phyloP scores from a whole-genome alignment of 2,797 vertebrate genomes.

The Betta splendens region DNA sequence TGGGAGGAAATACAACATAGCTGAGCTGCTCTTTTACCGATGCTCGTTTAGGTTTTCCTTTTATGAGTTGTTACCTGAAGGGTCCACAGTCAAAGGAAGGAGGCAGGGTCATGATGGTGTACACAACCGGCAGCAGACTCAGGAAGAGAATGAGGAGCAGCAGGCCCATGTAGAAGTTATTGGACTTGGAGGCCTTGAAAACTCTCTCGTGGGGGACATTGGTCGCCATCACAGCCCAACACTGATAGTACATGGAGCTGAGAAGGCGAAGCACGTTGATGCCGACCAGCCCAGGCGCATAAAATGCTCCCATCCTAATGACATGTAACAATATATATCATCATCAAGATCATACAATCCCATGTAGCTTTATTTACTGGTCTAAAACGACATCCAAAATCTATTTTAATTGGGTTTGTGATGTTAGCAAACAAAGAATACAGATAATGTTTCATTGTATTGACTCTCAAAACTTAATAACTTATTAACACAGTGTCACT shows the following conservation, averaged over 20 bases:
- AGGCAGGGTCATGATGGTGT: constrained; percentile 95
- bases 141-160: constrained; percentile 96
- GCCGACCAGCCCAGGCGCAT: constrained; percentile 93
- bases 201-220: constrained; percentile 96
- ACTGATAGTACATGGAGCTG: constrained; percentile 99
- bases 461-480: too few species aligned
- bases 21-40: background rate
- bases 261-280: constrained; percentile 96
- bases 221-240: constrained; percentile 98
- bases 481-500: too few species aligned
- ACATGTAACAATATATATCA: background rate
- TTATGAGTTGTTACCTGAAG: constrained; percentile 87
- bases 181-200: constrained; percentile 98
- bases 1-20: background rate
- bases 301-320: constrained; percentile 97
- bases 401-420: background rate
- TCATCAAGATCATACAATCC: background rate
- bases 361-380: background rate
- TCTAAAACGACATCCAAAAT: background rate
- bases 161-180: constrained; percentile 99
- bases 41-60: background rate
- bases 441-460: background rate
- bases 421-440: background rate
- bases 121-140: constrained; percentile 95
- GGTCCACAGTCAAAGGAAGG: constrained; percentile 98